Base-by-base conservation (phyloP, 2,888 invertebrate species). In the Itoplectis maculator region DNA sequence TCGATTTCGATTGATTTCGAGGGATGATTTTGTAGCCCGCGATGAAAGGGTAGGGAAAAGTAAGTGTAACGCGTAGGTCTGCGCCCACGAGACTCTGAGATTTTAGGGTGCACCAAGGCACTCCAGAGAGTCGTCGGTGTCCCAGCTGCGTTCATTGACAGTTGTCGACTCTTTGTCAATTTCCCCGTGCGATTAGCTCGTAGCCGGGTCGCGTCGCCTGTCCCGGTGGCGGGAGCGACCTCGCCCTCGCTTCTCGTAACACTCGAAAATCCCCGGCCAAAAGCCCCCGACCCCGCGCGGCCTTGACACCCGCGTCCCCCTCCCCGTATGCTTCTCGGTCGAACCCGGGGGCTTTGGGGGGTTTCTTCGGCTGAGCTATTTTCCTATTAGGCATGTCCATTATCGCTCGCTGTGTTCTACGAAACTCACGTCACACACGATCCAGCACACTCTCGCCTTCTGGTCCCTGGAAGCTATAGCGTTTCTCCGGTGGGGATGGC, bases 161-260 rank as follows among this genome's bases (percentile, higher is more conserved):
- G 89, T 90, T 88, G 90, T 88, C 88, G 91, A 88, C 88, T 88
- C 90, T 90, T 90, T 90, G 90, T 90, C 89, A 89, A 90, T 90
- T 90, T 90, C 86, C 88, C 88, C 88, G 86, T 86, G 85, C 88
- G 89, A 91, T 90, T 89, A 89, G 87, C 85, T 35, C 18, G 54
- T 54, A 63, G 23, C 18, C 40, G 42, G 73, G 68, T 47, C 63
- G 37, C 65, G n/a, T n/a, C 35, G 65, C 45, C 56, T 73, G 72
- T 73, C 66, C 49, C 51, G 35, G 29, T 59, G 37, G 72, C 56
- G 61, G 65, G 51, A 59, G 51, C 29, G 2, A 73, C 59, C n/a
- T n/a, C n/a, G 42, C 77, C 78, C 73, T 83, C 84, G 65, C 79
- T 70, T 74, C 63, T 80, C 73, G 73, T 77, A 63, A 80, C 79